Conservation (phyloP, 2,888 invertebrate genomes). For the Megamerina dolium region DNA sequence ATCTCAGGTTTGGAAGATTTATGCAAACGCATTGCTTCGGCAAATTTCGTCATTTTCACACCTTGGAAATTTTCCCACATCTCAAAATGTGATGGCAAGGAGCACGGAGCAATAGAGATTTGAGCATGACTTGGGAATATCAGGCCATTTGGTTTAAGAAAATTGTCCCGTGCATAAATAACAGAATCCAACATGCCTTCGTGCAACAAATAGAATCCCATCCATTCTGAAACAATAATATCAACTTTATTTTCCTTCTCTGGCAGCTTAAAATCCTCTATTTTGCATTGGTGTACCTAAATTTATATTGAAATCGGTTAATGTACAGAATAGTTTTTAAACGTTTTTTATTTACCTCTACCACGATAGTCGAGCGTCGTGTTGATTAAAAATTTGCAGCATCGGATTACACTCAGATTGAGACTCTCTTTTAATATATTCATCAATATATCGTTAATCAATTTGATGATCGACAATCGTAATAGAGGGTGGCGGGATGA, state of each 20-base stretch:
- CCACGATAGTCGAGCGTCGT: no score
- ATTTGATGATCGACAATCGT: no score
- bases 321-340: no score
- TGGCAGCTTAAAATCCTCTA: constrained; percentile 60
- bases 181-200: constrained; percentile 95
- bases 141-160: constrained; percentile 65
- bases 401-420: no score
- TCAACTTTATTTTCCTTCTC: constrained; percentile 63
- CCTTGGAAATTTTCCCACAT: constrained; percentile 78
- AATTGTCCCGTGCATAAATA: constrained; percentile 72
- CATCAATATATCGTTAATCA: no score
- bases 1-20: constrained; percentile 63
- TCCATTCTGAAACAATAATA: constrained; percentile 93
- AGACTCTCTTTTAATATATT: no score
- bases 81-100: constrained; percentile 57
- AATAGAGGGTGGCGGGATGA: no score
- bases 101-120: constrained; percentile 51
- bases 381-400: no score
- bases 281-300: constrained; percentile 47
- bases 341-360: no score
- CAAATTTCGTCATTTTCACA: constrained; percentile 67
- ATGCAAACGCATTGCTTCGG: constrained; percentile 56
- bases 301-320: constrained; percentile 1
- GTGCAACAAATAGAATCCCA: constrained; percentile 93
- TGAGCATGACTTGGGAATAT: constrained; percentile 69